Evolutionary conservation across 2,113 vertebrate species (phyloP), one percentile per base, ranked within the genome.

Genomic region (Athene cunicularia): DNA sequence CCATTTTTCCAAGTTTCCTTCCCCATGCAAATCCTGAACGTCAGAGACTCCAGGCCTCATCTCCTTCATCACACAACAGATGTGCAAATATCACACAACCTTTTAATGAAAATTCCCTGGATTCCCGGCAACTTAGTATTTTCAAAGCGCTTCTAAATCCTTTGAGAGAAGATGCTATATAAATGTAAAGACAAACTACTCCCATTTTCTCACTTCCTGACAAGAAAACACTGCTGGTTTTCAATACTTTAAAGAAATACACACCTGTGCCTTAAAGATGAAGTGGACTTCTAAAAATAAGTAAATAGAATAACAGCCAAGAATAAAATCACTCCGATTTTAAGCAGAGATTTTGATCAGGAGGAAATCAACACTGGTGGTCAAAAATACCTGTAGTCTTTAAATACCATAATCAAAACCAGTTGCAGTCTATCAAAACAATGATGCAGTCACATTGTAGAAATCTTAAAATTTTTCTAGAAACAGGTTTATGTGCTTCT

Each of bases 381-480:
- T 81, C 75, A 92, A 80, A 92, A 80, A 59, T 8, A 18, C 19
- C 26, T 59, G 12, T 26, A 67, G 32, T 32, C 24, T 35, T 82
- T 33, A 39, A 58, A 79, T 17, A 59, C 28, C 5, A 47, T 37
- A 56, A 55, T 24, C 11, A 60, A 59, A 86, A 90, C 55, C 2
- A 58, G 9, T 26, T 81, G 13, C 32, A 27, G 26, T 49, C n/a
- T 52, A 74, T 80, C 49, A 66, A 94, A 94, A 39, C 2, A 21
- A 8, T 0, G 0, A 72, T 26, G 33, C 23, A 49, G 22, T 52
- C 20, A 35, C 2, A 0, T 8, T 74, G 53, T 20, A 66, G 64
- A 73, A 86, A 75, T 33, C 49, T 15, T 11, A 56, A 15, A 85
- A 56, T 73, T 60, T 64, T 17, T 94, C 33, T 56, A 73, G 39